A percentile compares a stretch with the other conserved stretches of the same genome.
These are phyloP conservation scores for Solenodon paradoxus DNA, from an alignment of 2,113 vertebrate genomes.

Conservation along the genomic window DNA sequence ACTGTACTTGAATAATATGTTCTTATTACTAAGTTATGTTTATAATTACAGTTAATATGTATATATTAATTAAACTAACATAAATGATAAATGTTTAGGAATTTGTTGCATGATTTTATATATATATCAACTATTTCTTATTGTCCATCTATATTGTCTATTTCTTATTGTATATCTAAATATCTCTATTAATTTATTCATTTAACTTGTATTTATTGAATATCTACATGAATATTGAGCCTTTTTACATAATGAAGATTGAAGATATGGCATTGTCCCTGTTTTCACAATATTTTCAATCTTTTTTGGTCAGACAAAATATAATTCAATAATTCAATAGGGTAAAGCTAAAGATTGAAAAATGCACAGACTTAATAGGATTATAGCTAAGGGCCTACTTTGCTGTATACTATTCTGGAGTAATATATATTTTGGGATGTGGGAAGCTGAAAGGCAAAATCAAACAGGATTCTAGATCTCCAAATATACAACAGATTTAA, in stretches of 20 bases:
- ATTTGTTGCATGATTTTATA: not conserved
- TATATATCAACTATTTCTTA: too few relatives aligned
- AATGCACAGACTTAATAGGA: not conserved
- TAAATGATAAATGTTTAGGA: not conserved
- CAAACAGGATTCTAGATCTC: not conserved
- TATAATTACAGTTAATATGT: not conserved
- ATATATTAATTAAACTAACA: not conserved
- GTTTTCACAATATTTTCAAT: not conserved
- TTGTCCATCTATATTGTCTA: not conserved
- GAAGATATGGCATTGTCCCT: not conserved
- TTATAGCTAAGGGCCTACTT: not conserved
- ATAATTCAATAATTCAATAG: not conserved
- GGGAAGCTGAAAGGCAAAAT: not conserved
- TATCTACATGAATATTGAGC: not conserved
- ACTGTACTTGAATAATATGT: not conserved
- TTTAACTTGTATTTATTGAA: not conserved
- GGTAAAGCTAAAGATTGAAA: not conserved
- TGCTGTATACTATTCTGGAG: accelerated
- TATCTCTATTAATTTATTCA: not conserved
- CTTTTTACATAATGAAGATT: not conserved
- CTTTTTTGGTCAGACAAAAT: not conserved
- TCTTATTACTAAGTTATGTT: not conserved
- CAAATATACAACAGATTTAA: not conserved
- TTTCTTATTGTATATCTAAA: not conserved
- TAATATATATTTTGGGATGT: not conserved